A percentile compares a stretch with the other conserved stretches of the same genome.
Conservation (phyloP, 2,888 invertebrate genomes). For the Lasioglossum oenotherae region DNA sequence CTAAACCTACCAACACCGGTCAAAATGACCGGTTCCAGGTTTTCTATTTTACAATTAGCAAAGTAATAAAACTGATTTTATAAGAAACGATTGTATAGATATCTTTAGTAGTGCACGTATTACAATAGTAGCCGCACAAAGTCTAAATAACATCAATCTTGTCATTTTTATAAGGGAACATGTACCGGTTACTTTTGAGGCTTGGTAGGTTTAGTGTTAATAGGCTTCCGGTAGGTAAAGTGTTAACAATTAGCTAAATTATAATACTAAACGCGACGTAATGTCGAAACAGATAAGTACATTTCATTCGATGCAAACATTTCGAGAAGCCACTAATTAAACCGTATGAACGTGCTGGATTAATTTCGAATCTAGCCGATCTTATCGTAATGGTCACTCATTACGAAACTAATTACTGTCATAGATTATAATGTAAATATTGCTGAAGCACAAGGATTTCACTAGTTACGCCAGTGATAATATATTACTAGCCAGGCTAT, state of each 20-base stretch:
- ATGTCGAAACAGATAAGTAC: not conserved
- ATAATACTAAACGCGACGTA: not conserved
- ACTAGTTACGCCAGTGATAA: not conserved
- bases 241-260: not conserved
- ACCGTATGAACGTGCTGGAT: not conserved
- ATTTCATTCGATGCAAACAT: not conserved
- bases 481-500: not conserved
- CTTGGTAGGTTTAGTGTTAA: no score
- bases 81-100: no score
- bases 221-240: no score
- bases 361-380: not conserved
- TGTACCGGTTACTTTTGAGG: no score
- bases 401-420: not conserved
- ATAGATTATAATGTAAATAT: constrained; percentile 3
- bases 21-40: no score
- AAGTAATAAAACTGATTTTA: no score
- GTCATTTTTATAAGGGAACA: no score
- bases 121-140: no score
- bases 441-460: not conserved
- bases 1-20: no score
- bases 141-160: no score
- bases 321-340: not conserved
- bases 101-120: no score
- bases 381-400: not conserved
- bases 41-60: no score